phyloP scores from a whole-genome alignment of 2,888 invertebrate species.

The Hololepta plana region DNA sequence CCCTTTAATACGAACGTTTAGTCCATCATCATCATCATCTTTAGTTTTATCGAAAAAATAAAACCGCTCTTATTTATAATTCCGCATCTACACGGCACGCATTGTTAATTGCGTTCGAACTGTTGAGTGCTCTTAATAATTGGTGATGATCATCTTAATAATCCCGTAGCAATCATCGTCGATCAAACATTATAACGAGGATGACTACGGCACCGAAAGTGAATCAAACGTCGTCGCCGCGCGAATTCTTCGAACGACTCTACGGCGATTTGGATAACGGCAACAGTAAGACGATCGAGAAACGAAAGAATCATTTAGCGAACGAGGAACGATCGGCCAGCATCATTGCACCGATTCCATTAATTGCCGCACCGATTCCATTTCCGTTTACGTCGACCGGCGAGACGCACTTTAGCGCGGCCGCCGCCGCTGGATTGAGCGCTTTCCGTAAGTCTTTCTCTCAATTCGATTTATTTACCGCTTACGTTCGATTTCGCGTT shows the following conservation, averaged over 20 bases:
- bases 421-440: slow-evolving; percentile 36
- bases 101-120: too few relatives aligned
- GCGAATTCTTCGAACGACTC: slow-evolving; percentile 62
- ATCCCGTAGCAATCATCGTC: too few relatives aligned
- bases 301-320: not conserved
- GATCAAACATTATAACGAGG: too few relatives aligned
- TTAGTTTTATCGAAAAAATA: too few relatives aligned
- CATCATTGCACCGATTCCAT: slow-evolving; percentile 21
- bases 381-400: slow-evolving; percentile 21
- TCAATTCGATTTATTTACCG: too few relatives aligned
- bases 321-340: slow-evolving; percentile 9
- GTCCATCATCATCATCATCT: too few relatives aligned
- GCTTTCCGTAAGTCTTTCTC: slow-evolving; percentile 30
- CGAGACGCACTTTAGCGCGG: slow-evolving; percentile 28
- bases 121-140: too few relatives aligned
- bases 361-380: slow-evolving; percentile 21
- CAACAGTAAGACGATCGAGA: slow-evolving; percentile 4
- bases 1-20: too few relatives aligned
- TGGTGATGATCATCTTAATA: too few relatives aligned
- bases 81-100: too few relatives aligned
- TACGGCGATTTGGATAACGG: slow-evolving; percentile 54
- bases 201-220: slow-evolving; percentile 15
- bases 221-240: slow-evolving; percentile 49
- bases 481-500: too few relatives aligned
- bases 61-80: too few relatives aligned